Percentiles rank a stretch among this genome's conserved stretches.
phyloP scores from a whole-genome alignment of 2,113 vertebrate genomes.

The Grammomys dolichurus region DNA sequence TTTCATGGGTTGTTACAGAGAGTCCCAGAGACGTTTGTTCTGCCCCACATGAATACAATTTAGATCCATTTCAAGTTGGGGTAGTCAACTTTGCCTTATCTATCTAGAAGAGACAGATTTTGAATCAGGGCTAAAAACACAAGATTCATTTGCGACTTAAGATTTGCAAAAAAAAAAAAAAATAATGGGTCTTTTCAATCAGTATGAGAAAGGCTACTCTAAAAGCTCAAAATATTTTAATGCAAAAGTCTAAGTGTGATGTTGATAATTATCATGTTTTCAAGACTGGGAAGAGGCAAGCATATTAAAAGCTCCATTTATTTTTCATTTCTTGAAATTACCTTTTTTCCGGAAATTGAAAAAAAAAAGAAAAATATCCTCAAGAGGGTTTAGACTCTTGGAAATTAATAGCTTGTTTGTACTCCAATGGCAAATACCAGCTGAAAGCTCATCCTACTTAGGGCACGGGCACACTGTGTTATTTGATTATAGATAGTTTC shows the following conservation, averaged over 20 bases:
- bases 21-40: background rate
- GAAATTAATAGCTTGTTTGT: constrained; percentile 57
- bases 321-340: constrained; percentile 63
- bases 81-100: constrained; percentile 32
- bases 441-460: constrained; percentile 47
- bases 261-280: constrained; percentile 61
- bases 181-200: constrained; percentile 31
- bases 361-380: background rate
- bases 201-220: constrained; percentile 38
- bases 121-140: constrained; percentile 51
- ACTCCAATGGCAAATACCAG: background rate
- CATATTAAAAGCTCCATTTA: constrained; percentile 37
- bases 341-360: constrained; percentile 35
- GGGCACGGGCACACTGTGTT: constrained; percentile 64
- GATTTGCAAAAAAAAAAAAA: background rate
- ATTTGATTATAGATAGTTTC: constrained; percentile 76
- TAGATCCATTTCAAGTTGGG: constrained; percentile 26
- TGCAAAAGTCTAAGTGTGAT: constrained; percentile 47
- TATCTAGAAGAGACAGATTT: constrained; percentile 33
- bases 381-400: constrained; percentile 24
- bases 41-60: constrained; percentile 35
- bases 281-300: constrained; percentile 51
- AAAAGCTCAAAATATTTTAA: constrained; percentile 56
- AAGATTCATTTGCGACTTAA: constrained; percentile 48
- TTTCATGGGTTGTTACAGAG: constrained; percentile 46